These are phyloP conservation scores for Pectinophora gossypiella DNA, from an alignment of 1,140 invertebrate species.

Conservation along the genomic window DNA sequence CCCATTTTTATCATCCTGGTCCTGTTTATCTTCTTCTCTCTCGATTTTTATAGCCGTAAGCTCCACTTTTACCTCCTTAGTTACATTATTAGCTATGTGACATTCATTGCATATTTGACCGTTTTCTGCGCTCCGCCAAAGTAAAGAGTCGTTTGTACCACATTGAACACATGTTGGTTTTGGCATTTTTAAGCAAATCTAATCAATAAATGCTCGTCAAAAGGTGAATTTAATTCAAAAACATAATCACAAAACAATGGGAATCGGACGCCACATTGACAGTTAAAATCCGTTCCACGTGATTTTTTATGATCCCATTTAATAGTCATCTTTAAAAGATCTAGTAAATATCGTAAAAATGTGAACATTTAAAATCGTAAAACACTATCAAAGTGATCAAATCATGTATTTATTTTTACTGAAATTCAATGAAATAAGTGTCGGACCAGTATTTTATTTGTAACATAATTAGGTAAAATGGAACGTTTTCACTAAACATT, in stretches of 20 bases:
- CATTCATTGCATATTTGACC: conserved; percentile 73
- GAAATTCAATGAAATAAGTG: no score
- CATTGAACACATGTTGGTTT: conserved; percentile 70
- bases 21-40: conserved; percentile 52
- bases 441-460: no score
- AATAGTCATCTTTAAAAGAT: no score
- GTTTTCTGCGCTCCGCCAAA: conserved; percentile 65
- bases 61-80: conserved; percentile 42
- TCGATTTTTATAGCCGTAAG: conserved; percentile 38
- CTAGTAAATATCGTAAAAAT: no score
- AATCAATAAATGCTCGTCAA: conserved; percentile 8
- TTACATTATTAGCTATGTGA: conserved; percentile 49
- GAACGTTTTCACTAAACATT: no score
- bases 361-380: no score
- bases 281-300: background rate
- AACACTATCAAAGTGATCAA: no score
- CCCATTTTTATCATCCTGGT: conserved; percentile 39
- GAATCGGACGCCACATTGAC: background rate
- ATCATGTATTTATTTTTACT: no score
- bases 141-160: conserved; percentile 56
- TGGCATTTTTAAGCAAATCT: conserved; percentile 43
- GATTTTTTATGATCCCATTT: no score
- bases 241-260: conserved; percentile 13
- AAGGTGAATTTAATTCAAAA: conserved; percentile 11
- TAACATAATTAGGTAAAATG: no score